Conservation (phyloP, 2,797 vertebrate genomes). For the Megaceryle alcyon region DNA sequence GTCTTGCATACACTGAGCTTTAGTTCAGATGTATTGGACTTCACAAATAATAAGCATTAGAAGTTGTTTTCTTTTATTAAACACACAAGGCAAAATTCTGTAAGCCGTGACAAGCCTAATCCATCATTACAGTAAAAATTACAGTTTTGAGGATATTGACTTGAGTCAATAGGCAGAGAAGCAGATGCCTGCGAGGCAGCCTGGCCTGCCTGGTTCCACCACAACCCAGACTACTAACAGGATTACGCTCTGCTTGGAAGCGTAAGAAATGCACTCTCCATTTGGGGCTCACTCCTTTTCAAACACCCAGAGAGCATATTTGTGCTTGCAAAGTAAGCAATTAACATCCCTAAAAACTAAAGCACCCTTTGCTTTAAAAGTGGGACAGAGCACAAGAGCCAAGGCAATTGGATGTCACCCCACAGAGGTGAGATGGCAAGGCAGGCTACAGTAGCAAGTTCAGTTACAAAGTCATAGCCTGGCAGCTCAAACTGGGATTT, state of each 20-base stretch:
- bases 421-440: background rate
- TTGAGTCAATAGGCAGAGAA: slow-evolving; percentile 52
- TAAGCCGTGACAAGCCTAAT: slow-evolving; percentile 46
- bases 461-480: background rate
- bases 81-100: slow-evolving; percentile 32
- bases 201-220: background rate
- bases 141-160: slow-evolving; percentile 63
- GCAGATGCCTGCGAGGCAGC: slow-evolving; percentile 63
- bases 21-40: slow-evolving; percentile 62
- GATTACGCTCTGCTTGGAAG: slow-evolving; percentile 40
- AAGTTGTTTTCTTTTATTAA: slow-evolving; percentile 59
- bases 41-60: slow-evolving; percentile 51
- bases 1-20: slow-evolving; percentile 68
- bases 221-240: slow-evolving; percentile 16
- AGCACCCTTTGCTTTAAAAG: background rate
- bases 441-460: background rate
- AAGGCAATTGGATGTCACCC: rapidly evolving
- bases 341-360: background rate
- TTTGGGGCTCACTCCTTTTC: background rate
- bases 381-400: background rate
- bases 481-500: background rate
- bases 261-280: background rate
- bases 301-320: background rate
- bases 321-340: background rate
- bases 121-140: slow-evolving; percentile 71